These are phyloP conservation scores for Dryobotodes eremita DNA, from an alignment of 2,888 invertebrate species.

Conservation along the genomic window DNA sequence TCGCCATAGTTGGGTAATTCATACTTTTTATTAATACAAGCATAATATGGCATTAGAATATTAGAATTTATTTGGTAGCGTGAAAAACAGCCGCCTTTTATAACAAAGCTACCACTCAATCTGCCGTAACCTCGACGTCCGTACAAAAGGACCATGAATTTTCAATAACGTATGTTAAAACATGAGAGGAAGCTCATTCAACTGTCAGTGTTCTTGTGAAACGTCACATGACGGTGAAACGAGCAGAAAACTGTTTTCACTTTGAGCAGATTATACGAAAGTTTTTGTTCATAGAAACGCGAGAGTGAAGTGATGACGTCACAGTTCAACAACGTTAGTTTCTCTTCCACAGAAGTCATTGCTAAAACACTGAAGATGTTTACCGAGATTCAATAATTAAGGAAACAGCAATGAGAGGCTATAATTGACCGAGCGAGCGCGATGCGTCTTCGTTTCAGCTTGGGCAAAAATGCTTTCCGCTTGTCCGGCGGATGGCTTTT, in stretches of 20 bases:
- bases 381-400: constrained; percentile 9
- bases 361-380: constrained; percentile 5
- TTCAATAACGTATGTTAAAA: constrained; percentile 7
- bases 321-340: constrained; percentile 21
- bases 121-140: constrained; percentile 7
- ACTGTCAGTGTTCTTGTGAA: not conserved
- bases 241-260: constrained; percentile 12
- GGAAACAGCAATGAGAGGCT: constrained; percentile 27
- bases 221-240: not conserved
- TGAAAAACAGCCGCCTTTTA: not conserved
- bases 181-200: not conserved
- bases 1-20: not conserved
- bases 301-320: constrained; percentile 9
- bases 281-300: constrained; percentile 19
- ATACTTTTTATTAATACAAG: not conserved
- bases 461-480: no score
- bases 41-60: not conserved
- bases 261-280: not conserved
- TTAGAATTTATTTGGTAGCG: not conserved
- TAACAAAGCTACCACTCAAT: not conserved
- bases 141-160: not conserved
- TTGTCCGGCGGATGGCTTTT: no score
- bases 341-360: constrained; percentile 13
- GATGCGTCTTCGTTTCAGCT: no score
- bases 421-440: not conserved